Base-by-base conservation (phyloP, 1,140 invertebrate genomes). In the Holotrichia oblita region DNA sequence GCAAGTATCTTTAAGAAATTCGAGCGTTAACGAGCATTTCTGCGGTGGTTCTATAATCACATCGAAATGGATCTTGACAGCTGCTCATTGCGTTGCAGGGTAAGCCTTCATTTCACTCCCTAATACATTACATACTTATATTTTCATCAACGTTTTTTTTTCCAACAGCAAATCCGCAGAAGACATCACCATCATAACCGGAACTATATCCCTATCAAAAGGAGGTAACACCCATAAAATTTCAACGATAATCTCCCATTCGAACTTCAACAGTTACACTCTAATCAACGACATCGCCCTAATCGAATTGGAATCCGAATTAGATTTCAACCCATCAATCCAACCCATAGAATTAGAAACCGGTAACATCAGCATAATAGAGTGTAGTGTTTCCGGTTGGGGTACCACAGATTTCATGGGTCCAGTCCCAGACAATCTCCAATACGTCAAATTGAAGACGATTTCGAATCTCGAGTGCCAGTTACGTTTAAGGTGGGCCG, bases 21-120 rank as follows among this genome's bases (percentile, higher is more conserved):
- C 10, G 4, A 22, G 4, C 77, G 48, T 41, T 0, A 77, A 79
- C 4, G 85, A 83, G 0, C 88, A 89, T 42, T 86, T 85, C 61
- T 92, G 91, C 69, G 90, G 91, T 2, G 91, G 89, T 14, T 90
- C 91, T 0, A 89, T 92, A 2, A 82, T 92, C n/a, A 86, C 85
- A 9, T 79, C 81, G 0, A 84, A 87, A 76, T 90, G 86, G 80
- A 86, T 91, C 40, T 82, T 92, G 2, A 91, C 90, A 0, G 91
- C 91, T 1, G 90, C 89, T 42, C 91, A 92, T 78, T 92, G 91
- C 78, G 81, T 90, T 0, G 20, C 59, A 7, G 48, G 48, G 86
- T 87, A 83, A 61, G n/a, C 9, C n/a, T n/a, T n/a, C n/a, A n/a
- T n/a, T n/a, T n/a, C n/a, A n/a, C n/a, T n/a, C n/a, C n/a, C n/a